phyloP scores from a whole-genome alignment of 2,113 vertebrate species.

The Camelus dromedarius region DNA sequence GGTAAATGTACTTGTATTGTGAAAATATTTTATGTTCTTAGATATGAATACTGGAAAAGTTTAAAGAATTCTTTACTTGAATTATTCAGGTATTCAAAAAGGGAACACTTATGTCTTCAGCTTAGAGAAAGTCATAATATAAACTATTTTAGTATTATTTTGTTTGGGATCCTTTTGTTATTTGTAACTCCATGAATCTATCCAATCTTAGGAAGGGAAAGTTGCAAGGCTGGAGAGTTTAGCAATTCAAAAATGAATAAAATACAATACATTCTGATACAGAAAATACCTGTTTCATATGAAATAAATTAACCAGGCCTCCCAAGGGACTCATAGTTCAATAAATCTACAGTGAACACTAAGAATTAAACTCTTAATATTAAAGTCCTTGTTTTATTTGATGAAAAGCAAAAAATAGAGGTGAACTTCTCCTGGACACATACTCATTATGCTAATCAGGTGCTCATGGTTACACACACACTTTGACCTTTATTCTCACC shows the following conservation, averaged over 20 bases:
- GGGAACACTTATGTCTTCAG: conserved; percentile 61
- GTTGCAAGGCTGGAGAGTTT: conserved; percentile 17
- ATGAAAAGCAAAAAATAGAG: conserved; percentile 72
- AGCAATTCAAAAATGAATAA: conserved; percentile 60
- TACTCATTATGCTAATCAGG: conserved; percentile 29
- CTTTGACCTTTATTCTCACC: not conserved
- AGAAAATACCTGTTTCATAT: conserved; percentile 63
- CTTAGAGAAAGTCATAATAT: conserved; percentile 45
- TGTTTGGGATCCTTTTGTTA: conserved; percentile 63
- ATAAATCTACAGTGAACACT: conserved; percentile 60
- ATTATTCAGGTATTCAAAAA: conserved; percentile 78
- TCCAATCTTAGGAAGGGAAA: conserved; percentile 42
- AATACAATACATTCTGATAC: conserved; percentile 44
- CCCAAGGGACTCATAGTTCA: conserved; percentile 68
- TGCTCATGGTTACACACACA: not conserved
- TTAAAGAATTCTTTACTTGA: conserved; percentile 84
- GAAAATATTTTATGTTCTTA: conserved; percentile 91
- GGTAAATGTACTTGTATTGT: conserved; percentile 90
- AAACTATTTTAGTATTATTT: conserved; percentile 57
- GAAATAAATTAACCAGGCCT: conserved; percentile 71
- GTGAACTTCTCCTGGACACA: conserved; percentile 64
- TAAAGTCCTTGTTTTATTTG: conserved; percentile 71
- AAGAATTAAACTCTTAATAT: conserved; percentile 74
- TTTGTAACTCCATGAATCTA: conserved; percentile 52
- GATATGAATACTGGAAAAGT: conserved; percentile 86